Percentiles rank a stretch among this genome's conserved stretches.
Evolutionary conservation across 2,797 vertebrate species (phyloP).

Genomic region (Scleropages formosus): DNA sequence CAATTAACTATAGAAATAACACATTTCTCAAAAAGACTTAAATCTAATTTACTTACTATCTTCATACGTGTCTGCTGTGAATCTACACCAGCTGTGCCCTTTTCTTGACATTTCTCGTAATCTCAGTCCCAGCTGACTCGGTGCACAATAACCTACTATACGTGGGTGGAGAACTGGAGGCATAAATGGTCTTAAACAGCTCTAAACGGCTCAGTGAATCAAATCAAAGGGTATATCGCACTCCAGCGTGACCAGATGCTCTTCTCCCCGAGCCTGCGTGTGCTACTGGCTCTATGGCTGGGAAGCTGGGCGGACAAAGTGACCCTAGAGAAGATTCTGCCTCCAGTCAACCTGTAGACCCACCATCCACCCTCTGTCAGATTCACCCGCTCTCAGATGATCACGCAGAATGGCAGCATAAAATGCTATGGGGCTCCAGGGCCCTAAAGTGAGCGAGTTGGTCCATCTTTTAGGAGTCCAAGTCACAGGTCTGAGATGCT

Average conservation of each 20-base stretch:
- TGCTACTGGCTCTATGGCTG: not conserved
- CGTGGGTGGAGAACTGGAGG: slow-evolving; percentile 10
- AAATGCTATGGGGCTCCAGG: too few relatives aligned
- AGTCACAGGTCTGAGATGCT: too few relatives aligned
- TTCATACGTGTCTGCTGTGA: not conserved
- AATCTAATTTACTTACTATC: not conserved
- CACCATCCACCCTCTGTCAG: too few relatives aligned
- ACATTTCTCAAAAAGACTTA: not conserved
- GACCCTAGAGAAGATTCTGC: not conserved
- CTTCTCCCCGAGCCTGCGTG: not conserved
- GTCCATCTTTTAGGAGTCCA: too few relatives aligned
- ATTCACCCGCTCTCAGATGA: not conserved
- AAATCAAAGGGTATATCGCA: not conserved
- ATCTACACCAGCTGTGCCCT: not conserved
- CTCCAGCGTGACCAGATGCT: not conserved
- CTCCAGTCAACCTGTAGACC: not conserved
- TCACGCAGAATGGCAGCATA: too few relatives aligned
- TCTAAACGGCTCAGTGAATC: not conserved
- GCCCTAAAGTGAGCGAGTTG: too few relatives aligned
- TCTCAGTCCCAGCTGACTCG: slow-evolving; percentile 10
- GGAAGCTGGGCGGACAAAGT: not conserved
- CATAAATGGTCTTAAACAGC: not conserved
- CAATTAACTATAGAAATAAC: not conserved
- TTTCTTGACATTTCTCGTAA: not conserved
- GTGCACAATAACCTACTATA: not conserved